Evolutionary conservation across 1,140 invertebrate genomes (phyloP).

Genomic region (Thaumatotibia leucotreta): DNA sequence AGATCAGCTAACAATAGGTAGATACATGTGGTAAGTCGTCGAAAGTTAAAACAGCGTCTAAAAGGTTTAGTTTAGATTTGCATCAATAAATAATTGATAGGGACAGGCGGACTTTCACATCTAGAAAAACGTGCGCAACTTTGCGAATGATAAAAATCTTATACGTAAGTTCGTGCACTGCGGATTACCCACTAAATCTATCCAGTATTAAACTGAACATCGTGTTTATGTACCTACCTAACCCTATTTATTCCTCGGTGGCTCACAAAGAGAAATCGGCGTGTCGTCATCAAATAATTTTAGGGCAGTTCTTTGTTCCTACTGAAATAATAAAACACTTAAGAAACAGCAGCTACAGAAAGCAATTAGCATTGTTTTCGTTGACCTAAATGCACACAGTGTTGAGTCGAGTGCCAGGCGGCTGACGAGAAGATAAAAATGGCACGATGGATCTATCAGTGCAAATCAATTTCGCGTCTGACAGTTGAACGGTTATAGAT

Average conservation of each 20-base stretch:
- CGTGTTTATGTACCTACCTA: background rate
- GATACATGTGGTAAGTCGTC: too few relatives aligned
- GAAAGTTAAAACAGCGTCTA: too few relatives aligned
- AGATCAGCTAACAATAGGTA: too few relatives aligned
- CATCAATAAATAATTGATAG: too few relatives aligned
- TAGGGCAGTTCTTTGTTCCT: background rate
- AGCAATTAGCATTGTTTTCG: slow-evolving; percentile 34
- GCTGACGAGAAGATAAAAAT: slow-evolving; percentile 31
- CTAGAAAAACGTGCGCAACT: too few relatives aligned
- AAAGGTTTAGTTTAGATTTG: too few relatives aligned
- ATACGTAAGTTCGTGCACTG: too few relatives aligned
- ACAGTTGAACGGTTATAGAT: background rate
- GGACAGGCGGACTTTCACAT: too few relatives aligned
- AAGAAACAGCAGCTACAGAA: background rate
- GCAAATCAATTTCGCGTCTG: slow-evolving; percentile 7
- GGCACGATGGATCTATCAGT: slow-evolving; percentile 17
- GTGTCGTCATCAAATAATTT: background rate
- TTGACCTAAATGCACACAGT: slow-evolving; percentile 40
- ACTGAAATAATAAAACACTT: background rate
- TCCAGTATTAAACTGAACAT: too few relatives aligned
- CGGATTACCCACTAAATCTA: too few relatives aligned
- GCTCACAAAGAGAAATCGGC: background rate
- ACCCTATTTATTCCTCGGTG: background rate
- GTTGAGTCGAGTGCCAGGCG: slow-evolving; percentile 39
- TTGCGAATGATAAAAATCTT: too few relatives aligned